These are phyloP conservation scores for Gouania willdenowi DNA, from an alignment of 2,797 vertebrate species.

Conservation along the genomic window DNA sequence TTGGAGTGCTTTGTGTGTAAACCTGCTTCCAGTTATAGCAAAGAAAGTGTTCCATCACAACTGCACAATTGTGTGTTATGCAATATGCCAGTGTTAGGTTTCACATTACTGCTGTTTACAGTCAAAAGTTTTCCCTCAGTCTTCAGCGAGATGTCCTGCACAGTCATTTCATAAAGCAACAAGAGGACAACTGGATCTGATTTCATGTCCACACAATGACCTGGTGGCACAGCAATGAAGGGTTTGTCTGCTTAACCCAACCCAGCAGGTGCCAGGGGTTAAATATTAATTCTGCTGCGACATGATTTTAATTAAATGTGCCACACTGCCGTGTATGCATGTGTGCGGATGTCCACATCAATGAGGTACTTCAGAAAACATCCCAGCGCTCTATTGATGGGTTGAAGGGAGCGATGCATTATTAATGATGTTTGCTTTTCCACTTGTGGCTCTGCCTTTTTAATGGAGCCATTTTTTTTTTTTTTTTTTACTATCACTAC, in stretches of 20 bases:
- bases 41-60: slow-evolving; percentile 13
- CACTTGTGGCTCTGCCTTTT: slow-evolving; percentile 62
- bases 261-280: slow-evolving; percentile 73
- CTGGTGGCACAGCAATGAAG: slow-evolving; percentile 33
- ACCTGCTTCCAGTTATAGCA: slow-evolving; percentile 22
- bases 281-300: slow-evolving; percentile 81
- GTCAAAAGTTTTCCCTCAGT: slow-evolving; percentile 10
- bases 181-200: slow-evolving; percentile 50
- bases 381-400: slow-evolving; percentile 56
- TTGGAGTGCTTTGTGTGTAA: slow-evolving; percentile 8
- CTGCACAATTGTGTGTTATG: background rate
- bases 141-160: slow-evolving; percentile 14
- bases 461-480: no score
- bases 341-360: slow-evolving; percentile 63
- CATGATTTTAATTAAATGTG: slow-evolving; percentile 78
- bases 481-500: slow-evolving; percentile 67
- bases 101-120: slow-evolving; percentile 8
- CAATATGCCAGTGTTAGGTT: background rate
- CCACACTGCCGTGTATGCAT: slow-evolving; percentile 38
- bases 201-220: slow-evolving; percentile 74
- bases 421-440: slow-evolving; percentile 78
- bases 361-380: slow-evolving; percentile 71
- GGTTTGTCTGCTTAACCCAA: slow-evolving; percentile 56
- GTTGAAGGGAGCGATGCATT: slow-evolving; percentile 71
- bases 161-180: slow-evolving; percentile 49